Conservation (phyloP, 2,888 invertebrate genomes). For the Rugalucina vietnamica region DNA sequence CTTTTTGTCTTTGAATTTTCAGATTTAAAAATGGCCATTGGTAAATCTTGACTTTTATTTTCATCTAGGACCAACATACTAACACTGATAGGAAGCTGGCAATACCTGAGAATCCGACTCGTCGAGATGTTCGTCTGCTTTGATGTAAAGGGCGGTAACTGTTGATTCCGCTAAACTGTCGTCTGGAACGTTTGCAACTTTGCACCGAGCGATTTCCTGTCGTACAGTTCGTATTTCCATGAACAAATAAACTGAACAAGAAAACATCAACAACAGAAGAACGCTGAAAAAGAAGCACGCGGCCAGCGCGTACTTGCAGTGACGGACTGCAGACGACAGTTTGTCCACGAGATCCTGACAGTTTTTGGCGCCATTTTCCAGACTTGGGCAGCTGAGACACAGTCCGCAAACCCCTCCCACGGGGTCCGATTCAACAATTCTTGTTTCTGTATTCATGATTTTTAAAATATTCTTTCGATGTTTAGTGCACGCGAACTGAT, state of each 20-base stretch:
- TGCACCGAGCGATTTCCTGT: neutral
- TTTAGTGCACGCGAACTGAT: too few species aligned
- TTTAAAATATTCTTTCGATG: too few species aligned
- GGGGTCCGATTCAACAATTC: neutral
- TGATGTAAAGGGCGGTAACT: neutral
- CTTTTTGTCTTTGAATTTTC: too few species aligned
- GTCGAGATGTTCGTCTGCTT: neutral
- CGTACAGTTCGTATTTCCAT: conserved; percentile 8
- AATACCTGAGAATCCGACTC: neutral
- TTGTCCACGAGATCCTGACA: neutral
- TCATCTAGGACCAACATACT: neutral
- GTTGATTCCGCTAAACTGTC: neutral
- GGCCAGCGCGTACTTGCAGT: neutral
- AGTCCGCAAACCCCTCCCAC: neutral
- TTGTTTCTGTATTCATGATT: neutral
- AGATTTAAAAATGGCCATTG: neutral
- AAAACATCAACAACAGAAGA: conserved; percentile 15
- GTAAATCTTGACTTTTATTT: neutral
- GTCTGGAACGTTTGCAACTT: neutral
- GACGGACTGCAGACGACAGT: neutral
- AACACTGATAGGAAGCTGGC: neutral
- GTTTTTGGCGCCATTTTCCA: neutral
- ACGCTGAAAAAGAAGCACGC: conserved; percentile 2
- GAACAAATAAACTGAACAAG: conserved; percentile 25
- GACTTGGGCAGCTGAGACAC: neutral